Conservation (phyloP, 1,140 invertebrate genomes). For the Euwallacea similis region DNA sequence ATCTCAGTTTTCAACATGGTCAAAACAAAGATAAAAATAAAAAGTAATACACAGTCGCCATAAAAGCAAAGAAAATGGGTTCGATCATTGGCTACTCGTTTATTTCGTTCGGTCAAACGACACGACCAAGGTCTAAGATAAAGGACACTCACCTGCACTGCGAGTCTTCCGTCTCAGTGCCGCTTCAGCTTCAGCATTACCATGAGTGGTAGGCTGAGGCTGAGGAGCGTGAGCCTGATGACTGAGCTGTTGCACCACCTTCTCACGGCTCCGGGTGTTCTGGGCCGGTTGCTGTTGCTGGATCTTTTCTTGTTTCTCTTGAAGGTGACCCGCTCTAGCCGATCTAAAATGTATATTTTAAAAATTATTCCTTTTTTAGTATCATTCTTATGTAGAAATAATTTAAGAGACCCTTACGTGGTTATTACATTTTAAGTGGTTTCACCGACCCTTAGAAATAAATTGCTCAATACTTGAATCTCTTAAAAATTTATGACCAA, state of each 20-base stretch:
- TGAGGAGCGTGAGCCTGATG: constrained; percentile 4
- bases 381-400: no score
- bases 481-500: background rate
- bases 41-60: no score
- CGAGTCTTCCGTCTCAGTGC: constrained; percentile 62
- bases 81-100: no score
- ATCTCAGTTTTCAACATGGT: no score
- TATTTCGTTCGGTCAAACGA: no score
- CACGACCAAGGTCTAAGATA: no score
- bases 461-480: no score
- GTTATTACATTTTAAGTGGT: no score
- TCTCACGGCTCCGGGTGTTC: constrained; percentile 50
- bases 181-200: constrained; percentile 44
- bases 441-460: no score
- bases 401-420: no score
- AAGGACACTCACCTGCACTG: constrained; percentile 63
- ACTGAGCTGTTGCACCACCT: constrained; percentile 18
- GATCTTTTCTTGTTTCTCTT: constrained; percentile 16
- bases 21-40: no score
- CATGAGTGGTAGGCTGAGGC: background rate
- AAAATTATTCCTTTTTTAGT: background rate
- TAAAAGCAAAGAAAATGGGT: no score
- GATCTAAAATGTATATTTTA: constrained; percentile 9
- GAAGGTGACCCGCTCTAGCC: constrained; percentile 22
- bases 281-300: constrained; percentile 47